A percentile compares a stretch with the other conserved stretches of the same genome.
phyloP scores from a whole-genome alignment of 2,113 vertebrate genomes.

The Tragulus kanchil region DNA sequence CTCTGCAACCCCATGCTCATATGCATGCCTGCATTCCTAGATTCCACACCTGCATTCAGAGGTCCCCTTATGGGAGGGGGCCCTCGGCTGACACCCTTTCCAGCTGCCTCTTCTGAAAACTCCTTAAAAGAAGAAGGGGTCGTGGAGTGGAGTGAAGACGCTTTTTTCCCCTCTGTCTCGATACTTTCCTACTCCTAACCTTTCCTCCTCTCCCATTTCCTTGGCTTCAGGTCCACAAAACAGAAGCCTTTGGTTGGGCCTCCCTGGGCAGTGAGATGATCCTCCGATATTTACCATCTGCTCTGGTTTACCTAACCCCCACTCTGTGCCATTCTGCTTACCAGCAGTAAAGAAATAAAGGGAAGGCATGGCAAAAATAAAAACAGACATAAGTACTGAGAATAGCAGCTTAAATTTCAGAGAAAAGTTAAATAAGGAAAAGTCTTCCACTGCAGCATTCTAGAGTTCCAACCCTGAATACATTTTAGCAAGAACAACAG shows the following conservation, averaged over 20 bases:
- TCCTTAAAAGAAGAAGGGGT: background rate
- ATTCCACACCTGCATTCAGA: slow-evolving; percentile 2
- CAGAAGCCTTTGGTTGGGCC: no score
- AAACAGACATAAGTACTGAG: slow-evolving; percentile 80
- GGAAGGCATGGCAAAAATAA: slow-evolving; percentile 86
- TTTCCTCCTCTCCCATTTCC: background rate
- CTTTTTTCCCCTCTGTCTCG: background rate
- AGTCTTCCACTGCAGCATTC: slow-evolving; percentile 20
- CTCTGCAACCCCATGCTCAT: background rate
- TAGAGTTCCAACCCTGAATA: slow-evolving; percentile 33
- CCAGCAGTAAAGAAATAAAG: slow-evolving; percentile 86
- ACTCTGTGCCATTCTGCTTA: no score
- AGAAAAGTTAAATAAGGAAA: slow-evolving; percentile 31
- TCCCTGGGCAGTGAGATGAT: no score
- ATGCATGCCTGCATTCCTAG: background rate
- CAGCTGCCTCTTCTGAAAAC: background rate
- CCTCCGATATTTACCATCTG: no score
- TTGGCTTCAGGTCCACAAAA: no score
- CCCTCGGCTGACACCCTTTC: background rate
- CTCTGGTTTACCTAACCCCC: no score
- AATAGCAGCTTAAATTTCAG: slow-evolving; percentile 81
- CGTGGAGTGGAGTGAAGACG: background rate
- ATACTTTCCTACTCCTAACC: background rate
- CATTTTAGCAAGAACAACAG: slow-evolving; percentile 40
- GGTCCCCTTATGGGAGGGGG: background rate